Evolutionary conservation across 2,888 invertebrate species (phyloP).

Genomic region (Mayetiola destructor): DNA sequence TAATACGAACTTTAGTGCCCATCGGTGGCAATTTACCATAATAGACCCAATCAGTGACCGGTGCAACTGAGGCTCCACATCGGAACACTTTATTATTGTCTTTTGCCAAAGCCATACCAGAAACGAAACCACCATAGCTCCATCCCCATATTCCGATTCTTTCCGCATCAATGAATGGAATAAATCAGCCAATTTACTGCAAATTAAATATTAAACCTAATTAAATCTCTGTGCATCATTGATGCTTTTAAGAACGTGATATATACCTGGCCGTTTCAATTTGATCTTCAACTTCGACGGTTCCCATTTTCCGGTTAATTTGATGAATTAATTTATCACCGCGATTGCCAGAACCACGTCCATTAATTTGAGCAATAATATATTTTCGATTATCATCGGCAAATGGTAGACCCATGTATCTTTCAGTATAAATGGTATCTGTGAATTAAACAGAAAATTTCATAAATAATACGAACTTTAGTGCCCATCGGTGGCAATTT

Average conservation of each 20-base stretch:
- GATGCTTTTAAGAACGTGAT: no score
- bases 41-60: slow-evolving; percentile 90
- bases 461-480: no score
- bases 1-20: no score
- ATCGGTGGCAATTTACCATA: no score
- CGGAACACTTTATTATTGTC: slow-evolving; percentile 64
- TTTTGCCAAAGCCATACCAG: slow-evolving; percentile 61
- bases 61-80: slow-evolving; percentile 90
- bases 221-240: no score
- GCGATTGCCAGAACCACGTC: slow-evolving; percentile 72
- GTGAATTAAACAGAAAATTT: no score
- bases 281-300: slow-evolving; percentile 83
- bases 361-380: slow-evolving; percentile 81
- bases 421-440: slow-evolving; percentile 88
- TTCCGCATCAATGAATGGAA: slow-evolving; percentile 47
- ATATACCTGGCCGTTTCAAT: slow-evolving; percentile 70
- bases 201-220: no score
- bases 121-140: slow-evolving; percentile 62
- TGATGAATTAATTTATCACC: slow-evolving; percentile 73
- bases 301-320: slow-evolving; percentile 70
- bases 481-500: no score
- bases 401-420: slow-evolving; percentile 82
- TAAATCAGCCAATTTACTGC: neutral
- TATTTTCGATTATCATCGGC: slow-evolving; percentile 59
- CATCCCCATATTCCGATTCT: slow-evolving; percentile 94